Percentiles rank a stretch among this genome's conserved stretches.
Evolutionary conservation across 2,888 invertebrate genomes (phyloP).

Genomic region (Noctuana brunneofusca): DNA sequence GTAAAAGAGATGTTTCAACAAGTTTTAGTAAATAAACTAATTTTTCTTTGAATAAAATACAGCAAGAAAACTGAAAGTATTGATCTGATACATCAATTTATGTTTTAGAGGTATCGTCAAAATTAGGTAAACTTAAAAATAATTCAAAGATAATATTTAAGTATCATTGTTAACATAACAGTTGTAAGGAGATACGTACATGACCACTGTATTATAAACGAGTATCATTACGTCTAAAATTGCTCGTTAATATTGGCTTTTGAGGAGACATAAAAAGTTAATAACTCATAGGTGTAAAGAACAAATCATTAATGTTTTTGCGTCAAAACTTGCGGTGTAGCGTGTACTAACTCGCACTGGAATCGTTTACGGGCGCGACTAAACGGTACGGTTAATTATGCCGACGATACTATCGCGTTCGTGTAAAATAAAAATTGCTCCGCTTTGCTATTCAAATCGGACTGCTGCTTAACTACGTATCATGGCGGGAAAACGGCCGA

Average conservation of each 20-base stretch:
- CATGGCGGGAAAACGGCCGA: slow-evolving; percentile 46
- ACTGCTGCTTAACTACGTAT: slow-evolving; percentile 62
- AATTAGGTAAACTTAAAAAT: too few species aligned
- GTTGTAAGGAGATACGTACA: too few species aligned
- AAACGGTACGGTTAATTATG: slow-evolving; percentile 74
- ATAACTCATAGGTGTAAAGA: not conserved
- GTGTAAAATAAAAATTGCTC: slow-evolving; percentile 72
- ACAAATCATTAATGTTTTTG: slow-evolving; percentile 16
- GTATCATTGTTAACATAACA: too few species aligned
- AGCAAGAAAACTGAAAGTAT: too few species aligned
- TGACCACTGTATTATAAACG: too few species aligned
- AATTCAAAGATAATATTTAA: too few species aligned
- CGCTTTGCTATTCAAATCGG: slow-evolving; percentile 74
- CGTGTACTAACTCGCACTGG: slow-evolving; percentile 48
- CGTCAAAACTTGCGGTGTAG: slow-evolving; percentile 20
- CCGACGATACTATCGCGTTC: slow-evolving; percentile 64
- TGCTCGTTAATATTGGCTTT: not conserved
- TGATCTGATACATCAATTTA: too few species aligned
- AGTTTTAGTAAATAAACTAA: too few species aligned
- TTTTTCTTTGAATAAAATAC: too few species aligned
- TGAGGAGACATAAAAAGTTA: not conserved
- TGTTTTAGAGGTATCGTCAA: too few species aligned
- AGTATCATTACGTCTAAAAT: too few species aligned
- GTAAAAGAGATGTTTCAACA: too few species aligned
- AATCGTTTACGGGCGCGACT: slow-evolving; percentile 66